Percentiles rank a stretch among this genome's conserved stretches.
Conservation (phyloP, 2,888 invertebrate genomes). For the Oligia strigilis region DNA sequence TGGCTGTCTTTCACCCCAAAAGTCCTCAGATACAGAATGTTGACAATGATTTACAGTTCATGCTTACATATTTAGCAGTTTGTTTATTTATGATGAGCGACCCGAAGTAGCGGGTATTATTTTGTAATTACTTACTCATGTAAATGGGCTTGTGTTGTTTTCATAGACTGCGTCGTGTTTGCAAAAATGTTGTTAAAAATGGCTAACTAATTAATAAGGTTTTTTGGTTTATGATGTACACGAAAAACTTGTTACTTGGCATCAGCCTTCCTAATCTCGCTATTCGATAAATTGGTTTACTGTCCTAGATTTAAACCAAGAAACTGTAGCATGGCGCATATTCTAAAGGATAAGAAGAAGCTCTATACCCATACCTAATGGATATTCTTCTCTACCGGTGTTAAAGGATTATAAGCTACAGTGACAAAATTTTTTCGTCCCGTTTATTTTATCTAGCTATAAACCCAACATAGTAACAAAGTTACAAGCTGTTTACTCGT, state of each 20-base stretch:
- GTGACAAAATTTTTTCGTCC: no score
- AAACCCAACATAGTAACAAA: conserved; percentile 30
- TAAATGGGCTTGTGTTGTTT: conserved; percentile 46
- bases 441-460: background rate
- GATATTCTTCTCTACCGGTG: background rate
- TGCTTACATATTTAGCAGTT: conserved; percentile 59
- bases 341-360: background rate
- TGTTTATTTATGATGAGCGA: conserved; percentile 59
- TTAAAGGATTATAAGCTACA: no score
- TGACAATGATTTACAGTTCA: conserved; percentile 63
- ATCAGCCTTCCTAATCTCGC: background rate
- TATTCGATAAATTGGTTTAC: background rate
- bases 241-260: background rate
- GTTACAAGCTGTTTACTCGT: conserved; percentile 11
- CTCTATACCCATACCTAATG: background rate
- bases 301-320: background rate
- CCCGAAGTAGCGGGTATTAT: conserved; percentile 54
- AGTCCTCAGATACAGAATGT: conserved; percentile 35
- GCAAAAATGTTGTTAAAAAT: conserved; percentile 22
- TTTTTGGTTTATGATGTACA: background rate
- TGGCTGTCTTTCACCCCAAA: conserved; percentile 36
- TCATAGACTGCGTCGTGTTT: conserved; percentile 36
- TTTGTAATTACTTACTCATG: conserved; percentile 63
- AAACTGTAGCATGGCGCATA: background rate
- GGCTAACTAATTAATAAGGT: background rate